These are phyloP conservation scores for Netelia melanura DNA, from an alignment of 2,888 invertebrate genomes.

Conservation along the genomic window DNA sequence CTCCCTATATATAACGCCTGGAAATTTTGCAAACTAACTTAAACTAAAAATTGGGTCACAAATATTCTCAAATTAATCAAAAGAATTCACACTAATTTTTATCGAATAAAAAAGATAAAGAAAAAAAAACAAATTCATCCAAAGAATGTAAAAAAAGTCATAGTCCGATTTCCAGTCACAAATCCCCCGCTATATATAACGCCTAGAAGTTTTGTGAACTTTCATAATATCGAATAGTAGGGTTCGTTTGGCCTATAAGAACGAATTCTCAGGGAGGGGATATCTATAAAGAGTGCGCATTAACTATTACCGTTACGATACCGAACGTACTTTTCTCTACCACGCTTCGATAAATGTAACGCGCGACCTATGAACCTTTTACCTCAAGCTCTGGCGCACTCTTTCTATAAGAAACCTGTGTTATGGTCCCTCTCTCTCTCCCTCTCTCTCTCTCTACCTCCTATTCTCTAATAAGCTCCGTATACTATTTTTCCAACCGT, in stretches of 20 bases:
- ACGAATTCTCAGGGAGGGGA: background rate
- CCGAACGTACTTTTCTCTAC: conserved; percentile 2
- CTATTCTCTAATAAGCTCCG: conserved; percentile 8
- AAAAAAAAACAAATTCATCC: background rate
- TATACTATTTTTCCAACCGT: conserved; percentile 3
- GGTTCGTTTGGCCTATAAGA: conserved; percentile 4
- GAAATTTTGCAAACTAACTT: conserved; percentile 12
- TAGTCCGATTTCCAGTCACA: background rate
- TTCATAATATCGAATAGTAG: conserved; percentile 15
- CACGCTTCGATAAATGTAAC: conserved; percentile 32
- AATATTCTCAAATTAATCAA: too few relatives aligned
- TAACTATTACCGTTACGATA: conserved; percentile 18
- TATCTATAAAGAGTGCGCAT: conserved; percentile 39
- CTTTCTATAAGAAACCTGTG: conserved; percentile 5
- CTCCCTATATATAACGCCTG: background rate
- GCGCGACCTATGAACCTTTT: conserved; percentile 52
- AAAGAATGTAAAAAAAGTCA: background rate
- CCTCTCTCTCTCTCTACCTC: background rate
- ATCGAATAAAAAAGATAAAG: background rate
- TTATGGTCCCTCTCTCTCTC: background rate
- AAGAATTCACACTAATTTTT: background rate
- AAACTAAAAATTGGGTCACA: too few relatives aligned
- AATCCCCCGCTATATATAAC: background rate
- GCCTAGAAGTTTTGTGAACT: conserved; percentile 12
- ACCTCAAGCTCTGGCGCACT: conserved; percentile 18